Percentiles rank a stretch among this genome's conserved stretches.
phyloP scores from a whole-genome alignment of 1,140 invertebrate species.

The Lepidurus couesii region DNA sequence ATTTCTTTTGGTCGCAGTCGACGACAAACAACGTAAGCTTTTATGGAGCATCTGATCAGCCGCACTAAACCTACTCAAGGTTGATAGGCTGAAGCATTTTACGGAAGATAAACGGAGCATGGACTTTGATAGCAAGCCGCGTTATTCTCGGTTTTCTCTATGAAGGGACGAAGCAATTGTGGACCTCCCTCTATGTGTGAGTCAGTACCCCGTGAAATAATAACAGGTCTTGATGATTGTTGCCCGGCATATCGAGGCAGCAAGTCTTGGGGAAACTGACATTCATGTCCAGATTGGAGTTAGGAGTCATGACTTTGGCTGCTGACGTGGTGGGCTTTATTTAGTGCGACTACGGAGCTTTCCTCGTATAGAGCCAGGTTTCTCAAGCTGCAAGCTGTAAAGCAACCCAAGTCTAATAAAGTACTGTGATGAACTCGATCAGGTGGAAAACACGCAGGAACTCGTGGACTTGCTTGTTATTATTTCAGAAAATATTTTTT shows the following conservation, averaged over 20 bases:
- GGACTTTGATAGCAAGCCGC: background rate
- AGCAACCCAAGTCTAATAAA: background rate
- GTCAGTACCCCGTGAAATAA: slow-evolving; percentile 3
- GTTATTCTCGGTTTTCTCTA: background rate
- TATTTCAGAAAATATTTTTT: background rate
- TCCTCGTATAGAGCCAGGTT: no score
- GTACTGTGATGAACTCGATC: slow-evolving; percentile 21
- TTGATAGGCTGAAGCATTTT: background rate
- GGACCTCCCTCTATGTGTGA: background rate
- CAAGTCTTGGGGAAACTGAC: slow-evolving; percentile 5
- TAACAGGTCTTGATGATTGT: slow-evolving; percentile 19
- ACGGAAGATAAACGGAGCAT: background rate
- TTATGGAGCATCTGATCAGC: no score
- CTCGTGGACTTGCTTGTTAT: background rate
- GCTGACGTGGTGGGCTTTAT: background rate
- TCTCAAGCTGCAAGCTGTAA: background rate
- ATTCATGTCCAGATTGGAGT: background rate
- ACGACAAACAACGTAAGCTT: no score
- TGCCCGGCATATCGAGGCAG: background rate
- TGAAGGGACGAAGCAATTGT: background rate
- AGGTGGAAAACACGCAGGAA: slow-evolving; percentile 9
- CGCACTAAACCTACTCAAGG: no score
- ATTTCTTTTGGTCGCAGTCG: no score
- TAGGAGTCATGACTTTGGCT: background rate
- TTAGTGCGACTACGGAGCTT: background rate